Conservation (phyloP, 2,113 vertebrate species). For the Cichladusa arquata region DNA sequence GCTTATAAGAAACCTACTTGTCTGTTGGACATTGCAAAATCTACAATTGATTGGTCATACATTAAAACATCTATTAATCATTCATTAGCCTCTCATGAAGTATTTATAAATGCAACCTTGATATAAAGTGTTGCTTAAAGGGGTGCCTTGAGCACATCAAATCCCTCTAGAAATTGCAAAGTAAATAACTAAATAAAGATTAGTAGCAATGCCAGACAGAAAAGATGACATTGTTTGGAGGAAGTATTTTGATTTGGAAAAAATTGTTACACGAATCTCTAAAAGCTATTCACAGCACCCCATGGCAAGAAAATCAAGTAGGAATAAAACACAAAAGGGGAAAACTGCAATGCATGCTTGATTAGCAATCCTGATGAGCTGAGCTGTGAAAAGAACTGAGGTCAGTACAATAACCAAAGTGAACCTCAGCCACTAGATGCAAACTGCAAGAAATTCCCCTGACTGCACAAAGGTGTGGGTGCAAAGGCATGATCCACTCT, state of each 20-base stretch:
- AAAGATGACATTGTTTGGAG: not conserved
- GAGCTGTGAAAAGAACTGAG: not conserved
- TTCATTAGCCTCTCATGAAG: constrained; percentile 63
- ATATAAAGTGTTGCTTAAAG: constrained; percentile 62
- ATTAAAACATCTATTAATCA: constrained; percentile 67
- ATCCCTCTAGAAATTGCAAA: constrained; percentile 32
- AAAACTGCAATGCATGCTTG: not conserved
- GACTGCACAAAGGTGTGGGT: not conserved
- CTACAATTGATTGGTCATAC: constrained; percentile 58
- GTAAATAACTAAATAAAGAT: constrained; percentile 54
- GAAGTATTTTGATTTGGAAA: constrained; percentile 10
- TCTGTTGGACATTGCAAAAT: constrained; percentile 8
- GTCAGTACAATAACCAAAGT: not conserved
- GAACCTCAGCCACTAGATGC: not conserved
- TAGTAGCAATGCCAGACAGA: not conserved
- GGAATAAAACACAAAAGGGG: not conserved
- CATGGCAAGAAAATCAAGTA: not conserved
- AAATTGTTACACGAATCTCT: not conserved
- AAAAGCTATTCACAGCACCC: not conserved
- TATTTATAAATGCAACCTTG: constrained; percentile 67
- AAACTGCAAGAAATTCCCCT: not conserved
- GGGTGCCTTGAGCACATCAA: constrained; percentile 32
- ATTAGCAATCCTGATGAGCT: not conserved
- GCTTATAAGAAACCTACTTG: constrained; percentile 54
- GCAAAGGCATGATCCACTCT: not conserved